Conservation (phyloP, 2,888 invertebrate species). For the Rotaria macrura region DNA sequence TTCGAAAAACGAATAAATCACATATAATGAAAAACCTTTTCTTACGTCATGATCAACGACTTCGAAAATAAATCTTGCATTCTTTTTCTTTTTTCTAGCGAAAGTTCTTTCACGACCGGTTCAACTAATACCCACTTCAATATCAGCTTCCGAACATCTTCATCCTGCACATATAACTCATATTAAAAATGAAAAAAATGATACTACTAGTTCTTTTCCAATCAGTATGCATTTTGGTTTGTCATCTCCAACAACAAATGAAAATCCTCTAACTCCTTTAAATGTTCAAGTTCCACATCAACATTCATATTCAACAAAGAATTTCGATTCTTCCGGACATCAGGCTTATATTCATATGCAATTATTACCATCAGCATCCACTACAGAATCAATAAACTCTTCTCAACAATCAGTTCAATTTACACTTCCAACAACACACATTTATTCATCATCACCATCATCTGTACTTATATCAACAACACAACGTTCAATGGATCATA, state of each 20-base stretch:
- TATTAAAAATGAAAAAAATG: background rate
- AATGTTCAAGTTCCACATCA: conserved; percentile 13
- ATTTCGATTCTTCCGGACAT: background rate
- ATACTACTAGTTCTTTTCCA: background rate
- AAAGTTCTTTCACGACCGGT: background rate
- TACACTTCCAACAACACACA: background rate
- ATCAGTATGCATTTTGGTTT: background rate
- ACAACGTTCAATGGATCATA: conserved; percentile 17
- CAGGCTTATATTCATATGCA: background rate
- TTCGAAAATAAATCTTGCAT: too few relatives aligned
- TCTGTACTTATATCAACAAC: background rate
- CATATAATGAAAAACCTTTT: too few relatives aligned
- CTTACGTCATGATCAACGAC: too few relatives aligned
- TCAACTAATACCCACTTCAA: background rate
- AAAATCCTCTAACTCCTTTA: background rate
- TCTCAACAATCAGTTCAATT: background rate
- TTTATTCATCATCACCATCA: background rate
- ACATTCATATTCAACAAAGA: background rate
- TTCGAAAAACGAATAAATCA: too few relatives aligned
- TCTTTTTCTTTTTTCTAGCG: background rate
- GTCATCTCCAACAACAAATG: background rate
- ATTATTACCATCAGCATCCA: background rate
- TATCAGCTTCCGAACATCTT: background rate
- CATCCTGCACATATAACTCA: background rate
- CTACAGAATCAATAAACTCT: background rate